These are phyloP conservation scores for Peromyscus melanophrys DNA, from an alignment of 2,797 vertebrate genomes.

Conservation along the genomic window DNA sequence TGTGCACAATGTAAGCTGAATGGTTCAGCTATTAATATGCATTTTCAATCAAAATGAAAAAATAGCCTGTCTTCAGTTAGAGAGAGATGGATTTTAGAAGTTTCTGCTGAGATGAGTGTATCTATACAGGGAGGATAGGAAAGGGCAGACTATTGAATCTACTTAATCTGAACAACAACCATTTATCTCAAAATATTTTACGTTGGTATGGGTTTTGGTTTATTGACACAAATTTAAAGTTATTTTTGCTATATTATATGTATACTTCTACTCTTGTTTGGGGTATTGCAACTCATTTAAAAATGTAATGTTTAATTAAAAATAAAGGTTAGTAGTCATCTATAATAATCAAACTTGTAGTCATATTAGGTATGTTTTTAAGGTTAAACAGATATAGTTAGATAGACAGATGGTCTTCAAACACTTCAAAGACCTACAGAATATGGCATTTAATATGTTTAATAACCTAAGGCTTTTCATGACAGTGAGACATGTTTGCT, in stretches of 20 bases:
- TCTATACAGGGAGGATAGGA: not conserved
- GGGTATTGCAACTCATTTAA: not conserved
- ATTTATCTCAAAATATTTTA: not conserved
- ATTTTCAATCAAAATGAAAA: constrained; percentile 79
- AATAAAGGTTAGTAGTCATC: not conserved
- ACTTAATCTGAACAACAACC: not conserved
- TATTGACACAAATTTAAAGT: not conserved
- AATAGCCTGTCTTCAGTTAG: constrained; percentile 76
- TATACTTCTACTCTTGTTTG: not conserved
- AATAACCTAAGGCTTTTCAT: not conserved
- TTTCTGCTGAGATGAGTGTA: constrained; percentile 70
- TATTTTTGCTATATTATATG: not conserved
- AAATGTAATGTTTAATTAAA: not conserved
- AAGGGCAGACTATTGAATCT: not conserved
- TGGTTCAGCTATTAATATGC: constrained; percentile 72
- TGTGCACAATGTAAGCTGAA: constrained; percentile 53
- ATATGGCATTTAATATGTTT: not conserved
- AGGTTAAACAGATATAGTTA: not conserved
- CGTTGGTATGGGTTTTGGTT: not conserved
- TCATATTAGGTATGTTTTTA: not conserved
- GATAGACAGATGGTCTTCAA: not conserved
- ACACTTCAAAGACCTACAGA: not conserved
- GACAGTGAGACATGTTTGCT: not conserved
- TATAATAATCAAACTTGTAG: not conserved
- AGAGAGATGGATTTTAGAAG: constrained; percentile 67